Evolutionary conservation across 2,113 vertebrate genomes (phyloP), one percentile per base, ranked within the genome.

Genomic region (Chamaea fasciata): DNA sequence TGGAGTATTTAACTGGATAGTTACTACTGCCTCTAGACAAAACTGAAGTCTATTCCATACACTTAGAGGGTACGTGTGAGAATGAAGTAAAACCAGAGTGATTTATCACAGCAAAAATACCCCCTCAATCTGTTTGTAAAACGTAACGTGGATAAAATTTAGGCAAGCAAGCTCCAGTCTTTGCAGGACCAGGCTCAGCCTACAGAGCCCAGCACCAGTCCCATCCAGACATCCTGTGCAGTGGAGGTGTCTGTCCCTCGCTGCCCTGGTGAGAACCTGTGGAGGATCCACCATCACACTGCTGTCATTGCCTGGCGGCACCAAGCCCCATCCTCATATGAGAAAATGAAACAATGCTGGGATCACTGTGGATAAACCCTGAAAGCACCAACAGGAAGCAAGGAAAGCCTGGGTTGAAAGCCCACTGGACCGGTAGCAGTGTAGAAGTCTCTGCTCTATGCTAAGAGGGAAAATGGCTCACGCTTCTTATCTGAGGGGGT

Each of bases 401-500:
- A 68, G 59, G n/a, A 84, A 47, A 94, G 63, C 31, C 59, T 78
- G 56, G 44, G 90, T 90, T 39, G 73, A 81, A 86, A 92, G 46
- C 78, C 59, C 60, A 46, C 28, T 26, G 39, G 42, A 87, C 63
- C 63, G 67, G 57, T 15, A 83, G 52, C 13, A 37, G 53, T 69
- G 37, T 37, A 41, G 53, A 74, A 78, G 37, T 53, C n/a, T 49
- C 53, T 85, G 26, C 67, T 86, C 68, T 79, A 31, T 75, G 49
- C 50, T 67, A 53, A 94, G 39, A 78, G 63, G n/a, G 65, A 96
- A 97, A 93, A 90, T 15, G 62, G 81, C 55, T 82, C 94, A 77
- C 39, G 8, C 42, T 90, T 94, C 84, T 96, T 97, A 96, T 97
- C 92, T 93, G 35, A 95, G 60, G 60, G 49, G 85, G 89, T 90